A percentile compares a stretch with the other conserved stretches of the same genome.
Evolutionary conservation across 92 coral and sea anemone genomes (phyloP).

Genomic region (Meandrina meandrites): DNA sequence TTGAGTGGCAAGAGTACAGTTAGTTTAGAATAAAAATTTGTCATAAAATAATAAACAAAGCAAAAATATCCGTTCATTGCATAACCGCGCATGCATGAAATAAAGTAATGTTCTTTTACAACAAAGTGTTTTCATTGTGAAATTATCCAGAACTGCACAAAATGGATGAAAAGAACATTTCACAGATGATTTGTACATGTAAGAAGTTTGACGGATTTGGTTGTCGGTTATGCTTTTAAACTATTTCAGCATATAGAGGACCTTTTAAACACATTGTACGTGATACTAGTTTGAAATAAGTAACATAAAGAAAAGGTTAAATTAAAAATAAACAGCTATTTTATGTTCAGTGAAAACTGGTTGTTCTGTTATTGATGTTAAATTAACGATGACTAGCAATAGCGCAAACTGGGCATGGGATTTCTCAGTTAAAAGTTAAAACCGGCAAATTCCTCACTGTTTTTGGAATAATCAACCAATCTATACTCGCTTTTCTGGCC

Average conservation of each 20-base stretch:
- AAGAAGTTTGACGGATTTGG: neutral
- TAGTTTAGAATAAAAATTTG: neutral
- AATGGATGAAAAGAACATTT: neutral
- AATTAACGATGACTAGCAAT: neutral
- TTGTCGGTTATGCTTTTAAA: neutral
- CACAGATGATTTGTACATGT: neutral
- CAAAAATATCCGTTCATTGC: neutral
- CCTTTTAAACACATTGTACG: neutral
- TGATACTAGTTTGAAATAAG: neutral
- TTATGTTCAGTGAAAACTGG: neutral
- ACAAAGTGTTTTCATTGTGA: neutral
- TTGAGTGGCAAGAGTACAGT: neutral
- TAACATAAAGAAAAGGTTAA: neutral
- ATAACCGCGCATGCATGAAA: neutral
- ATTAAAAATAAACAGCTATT: neutral
- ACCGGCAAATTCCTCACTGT: neutral
- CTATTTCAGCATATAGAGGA: neutral
- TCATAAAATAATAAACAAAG: neutral
- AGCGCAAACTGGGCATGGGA: neutral
- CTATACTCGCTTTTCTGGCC: too few species aligned
- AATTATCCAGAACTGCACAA: neutral
- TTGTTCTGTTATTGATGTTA: neutral
- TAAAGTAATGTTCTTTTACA: neutral
- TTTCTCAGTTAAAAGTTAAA: neutral
- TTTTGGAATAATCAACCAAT: too few species aligned